phyloP scores from a whole-genome alignment of 2,113 vertebrate species.

The Phaethon lepturus region DNA sequence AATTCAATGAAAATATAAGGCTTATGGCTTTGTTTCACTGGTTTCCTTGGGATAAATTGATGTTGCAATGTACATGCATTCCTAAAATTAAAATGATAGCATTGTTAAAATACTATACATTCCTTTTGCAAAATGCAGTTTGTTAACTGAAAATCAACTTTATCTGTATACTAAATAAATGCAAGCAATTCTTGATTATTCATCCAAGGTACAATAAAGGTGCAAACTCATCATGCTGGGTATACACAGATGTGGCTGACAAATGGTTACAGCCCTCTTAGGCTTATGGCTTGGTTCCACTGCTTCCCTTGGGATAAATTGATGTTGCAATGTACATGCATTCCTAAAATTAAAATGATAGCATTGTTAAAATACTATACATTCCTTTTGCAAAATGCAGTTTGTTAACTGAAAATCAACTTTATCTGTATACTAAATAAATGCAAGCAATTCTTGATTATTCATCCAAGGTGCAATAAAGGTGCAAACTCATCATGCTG shows the following conservation, averaged over 20 bases:
- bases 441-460: not conserved
- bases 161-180: not conserved
- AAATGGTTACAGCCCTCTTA: not conserved
- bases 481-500: not conserved
- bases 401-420: not conserved
- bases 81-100: not conserved
- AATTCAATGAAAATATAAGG: not conserved
- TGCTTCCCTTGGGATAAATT: not conserved
- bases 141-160: not conserved
- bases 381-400: not conserved
- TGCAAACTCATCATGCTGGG: not conserved
- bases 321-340: not conserved
- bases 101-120: not conserved
- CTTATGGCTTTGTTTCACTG: not conserved
- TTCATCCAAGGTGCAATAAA: not conserved
- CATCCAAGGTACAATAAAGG: not conserved
- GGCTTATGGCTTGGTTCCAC: not conserved
- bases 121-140: not conserved
- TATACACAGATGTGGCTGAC: not conserved
- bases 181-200: not conserved
- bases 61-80: not conserved
- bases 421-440: not conserved
- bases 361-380: not conserved
- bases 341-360: not conserved
- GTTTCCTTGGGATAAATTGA: not conserved